phyloP scores from a whole-genome alignment of 2,888 invertebrate species.

The Aromia moschata region DNA sequence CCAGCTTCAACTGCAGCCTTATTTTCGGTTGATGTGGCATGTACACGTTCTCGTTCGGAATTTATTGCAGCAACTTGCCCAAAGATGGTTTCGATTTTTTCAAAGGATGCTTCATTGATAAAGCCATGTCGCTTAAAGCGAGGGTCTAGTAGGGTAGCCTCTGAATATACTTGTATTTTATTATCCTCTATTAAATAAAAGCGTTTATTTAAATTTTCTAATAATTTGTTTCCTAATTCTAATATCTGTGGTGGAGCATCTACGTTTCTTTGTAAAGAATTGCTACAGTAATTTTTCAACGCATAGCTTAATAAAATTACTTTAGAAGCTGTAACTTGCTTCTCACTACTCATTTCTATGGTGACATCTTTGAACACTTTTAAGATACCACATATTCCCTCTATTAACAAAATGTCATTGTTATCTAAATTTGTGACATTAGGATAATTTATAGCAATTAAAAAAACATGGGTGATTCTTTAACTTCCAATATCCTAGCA shows the following conservation, averaged over 20 bases:
- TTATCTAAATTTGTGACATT: constrained; percentile 8
- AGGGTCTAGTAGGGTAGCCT: constrained; percentile 19
- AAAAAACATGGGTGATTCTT: constrained; percentile 19
- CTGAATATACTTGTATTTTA: constrained; percentile 20
- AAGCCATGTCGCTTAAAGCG: constrained; percentile 22
- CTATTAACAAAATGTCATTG: constrained; percentile 19
- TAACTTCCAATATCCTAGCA: constrained; percentile 13
- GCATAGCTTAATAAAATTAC: constrained; percentile 16
- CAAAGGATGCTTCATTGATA: not conserved
- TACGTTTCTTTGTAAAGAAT: constrained; percentile 7
- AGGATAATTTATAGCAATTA: constrained; percentile 26
- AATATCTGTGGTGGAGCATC: constrained; percentile 9
- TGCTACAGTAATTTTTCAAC: not conserved
- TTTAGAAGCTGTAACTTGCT: constrained; percentile 25
- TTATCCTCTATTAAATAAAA: constrained; percentile 4
- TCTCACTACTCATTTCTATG: constrained; percentile 31
- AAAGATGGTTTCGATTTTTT: constrained; percentile 8
- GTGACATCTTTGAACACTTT: constrained; percentile 30
- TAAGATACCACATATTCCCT: constrained; percentile 20
- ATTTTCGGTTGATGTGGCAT: not conserved
- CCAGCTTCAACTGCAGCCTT: not conserved
- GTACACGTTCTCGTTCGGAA: not conserved
- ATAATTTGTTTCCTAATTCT: not conserved
- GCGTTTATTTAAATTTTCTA: not conserved
- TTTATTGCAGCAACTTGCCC: constrained; percentile 13